Percentiles rank a stretch among this genome's conserved stretches.
Conservation (phyloP, 2,113 vertebrate genomes). For the Lasiurus borealis region DNA sequence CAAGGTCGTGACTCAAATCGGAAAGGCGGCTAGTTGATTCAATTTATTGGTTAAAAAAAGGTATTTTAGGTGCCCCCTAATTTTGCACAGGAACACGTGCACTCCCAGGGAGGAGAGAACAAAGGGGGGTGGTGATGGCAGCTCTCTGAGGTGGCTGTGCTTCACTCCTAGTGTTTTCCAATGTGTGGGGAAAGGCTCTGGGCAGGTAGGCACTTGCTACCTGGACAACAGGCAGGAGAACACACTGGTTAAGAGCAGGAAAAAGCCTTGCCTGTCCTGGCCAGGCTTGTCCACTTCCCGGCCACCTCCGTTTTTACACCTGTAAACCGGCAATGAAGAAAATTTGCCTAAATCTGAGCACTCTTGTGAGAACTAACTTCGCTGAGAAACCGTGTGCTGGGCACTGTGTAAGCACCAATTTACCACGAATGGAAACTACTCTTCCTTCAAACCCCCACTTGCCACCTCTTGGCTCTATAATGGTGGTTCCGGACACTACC, state of each 20-base stretch:
- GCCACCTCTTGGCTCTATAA: fast-evolving
- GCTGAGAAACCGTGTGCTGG: fast-evolving
- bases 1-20: not conserved
- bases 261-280: not conserved
- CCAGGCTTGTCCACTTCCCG: too few species aligned
- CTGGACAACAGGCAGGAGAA: not conserved
- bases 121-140: not conserved
- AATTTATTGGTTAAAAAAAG: not conserved
- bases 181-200: fast-evolving
- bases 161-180: not conserved
- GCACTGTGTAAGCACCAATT: not conserved
- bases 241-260: not conserved
- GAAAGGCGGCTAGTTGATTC: too few species aligned
- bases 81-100: not conserved
- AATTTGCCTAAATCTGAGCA: not conserved
- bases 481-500: not conserved
- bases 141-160: not conserved
- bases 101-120: not conserved
- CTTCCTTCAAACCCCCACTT: not conserved
- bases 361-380: not conserved
- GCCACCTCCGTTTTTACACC: not conserved
- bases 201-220: not conserved
- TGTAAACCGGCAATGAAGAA: not conserved
- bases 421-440: not conserved
- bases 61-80: not conserved